Evolutionary conservation across 2,888 invertebrate genomes (phyloP).

Genomic region (Cataglyphis livida): DNA sequence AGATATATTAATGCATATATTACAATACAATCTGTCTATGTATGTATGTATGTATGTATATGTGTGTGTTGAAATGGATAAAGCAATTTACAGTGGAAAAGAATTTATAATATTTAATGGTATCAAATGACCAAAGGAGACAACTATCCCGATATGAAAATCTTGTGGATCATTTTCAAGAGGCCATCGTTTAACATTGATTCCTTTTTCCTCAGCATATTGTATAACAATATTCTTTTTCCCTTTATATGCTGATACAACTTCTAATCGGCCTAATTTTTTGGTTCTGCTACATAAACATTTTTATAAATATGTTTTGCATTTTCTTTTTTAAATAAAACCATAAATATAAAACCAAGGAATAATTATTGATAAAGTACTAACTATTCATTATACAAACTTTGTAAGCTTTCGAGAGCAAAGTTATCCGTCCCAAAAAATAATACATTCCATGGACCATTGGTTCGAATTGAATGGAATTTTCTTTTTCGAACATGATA

Average conservation of each 20-base stretch:
- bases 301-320: not conserved
- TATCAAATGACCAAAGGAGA: slow-evolving; percentile 97
- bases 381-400: slow-evolving; percentile 90
- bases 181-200: slow-evolving; percentile 90
- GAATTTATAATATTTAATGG: slow-evolving; percentile 91
- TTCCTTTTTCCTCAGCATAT: slow-evolving; percentile 89
- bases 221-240: slow-evolving; percentile 89
- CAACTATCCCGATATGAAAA: slow-evolving; percentile 95
- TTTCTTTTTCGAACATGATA: slow-evolving; percentile 19
- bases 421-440: slow-evolving; percentile 96
- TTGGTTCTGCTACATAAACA: slow-evolving; percentile 86
- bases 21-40: not conserved
- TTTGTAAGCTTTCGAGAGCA: slow-evolving; percentile 91
- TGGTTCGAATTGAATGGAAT: not conserved
- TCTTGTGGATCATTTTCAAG: slow-evolving; percentile 84
- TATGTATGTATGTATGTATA: not conserved
- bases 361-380: slow-evolving; percentile 72
- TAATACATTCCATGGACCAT: slow-evolving; percentile 88
- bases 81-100: slow-evolving; percentile 92
- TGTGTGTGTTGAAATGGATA: not conserved
- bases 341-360: not conserved
- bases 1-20: slow-evolving; percentile 22
- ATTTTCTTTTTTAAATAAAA: not conserved
- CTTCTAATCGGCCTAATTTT: slow-evolving; percentile 88
- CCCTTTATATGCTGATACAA: slow-evolving; percentile 90